Percentiles rank a stretch among this genome's conserved stretches.
These are phyloP conservation scores for Pyrocephalus nanus DNA, from an alignment of 2,797 vertebrate genomes.

Conservation along the genomic window DNA sequence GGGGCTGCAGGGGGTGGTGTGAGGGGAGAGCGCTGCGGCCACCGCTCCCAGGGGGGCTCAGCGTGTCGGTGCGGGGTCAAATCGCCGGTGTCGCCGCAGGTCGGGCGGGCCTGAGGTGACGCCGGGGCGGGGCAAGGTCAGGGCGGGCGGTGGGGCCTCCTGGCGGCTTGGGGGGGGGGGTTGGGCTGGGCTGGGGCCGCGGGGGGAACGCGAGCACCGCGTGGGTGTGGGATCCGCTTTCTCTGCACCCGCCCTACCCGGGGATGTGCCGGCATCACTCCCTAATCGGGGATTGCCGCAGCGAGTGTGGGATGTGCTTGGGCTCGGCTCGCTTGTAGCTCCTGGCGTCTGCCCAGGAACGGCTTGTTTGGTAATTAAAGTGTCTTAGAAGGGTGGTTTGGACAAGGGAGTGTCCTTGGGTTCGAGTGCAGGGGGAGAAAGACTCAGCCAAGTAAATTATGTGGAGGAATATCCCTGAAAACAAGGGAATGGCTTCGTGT, in stretches of 20 bases:
- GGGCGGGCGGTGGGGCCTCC: not conserved
- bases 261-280: fast-evolving
- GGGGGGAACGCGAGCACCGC: fast-evolving
- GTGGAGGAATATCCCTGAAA: not conserved
- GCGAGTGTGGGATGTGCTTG: fast-evolving
- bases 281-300: fast-evolving
- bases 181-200: fast-evolving
- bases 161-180: fast-evolving
- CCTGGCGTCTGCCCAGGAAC: fast-evolving
- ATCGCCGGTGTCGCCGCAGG: not conserved
- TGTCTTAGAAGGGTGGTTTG: fast-evolving
- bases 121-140: not conserved
- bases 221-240: not conserved
- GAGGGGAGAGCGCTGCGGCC: not conserved
- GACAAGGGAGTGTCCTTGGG: not conserved
- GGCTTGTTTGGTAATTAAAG: fast-evolving
- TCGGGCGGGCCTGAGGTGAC: not conserved
- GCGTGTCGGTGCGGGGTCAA: not conserved
- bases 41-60: not conserved
- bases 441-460: not conserved
- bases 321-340: fast-evolving
- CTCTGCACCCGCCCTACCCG: fast-evolving
- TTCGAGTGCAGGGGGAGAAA: not conserved
- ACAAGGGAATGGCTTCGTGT: not conserved
- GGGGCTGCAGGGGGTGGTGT: not conserved